A percentile compares a stretch with the other conserved stretches of the same genome.
Conservation (phyloP, 2,113 vertebrate species). For the Tachysurus fulvidraco region DNA sequence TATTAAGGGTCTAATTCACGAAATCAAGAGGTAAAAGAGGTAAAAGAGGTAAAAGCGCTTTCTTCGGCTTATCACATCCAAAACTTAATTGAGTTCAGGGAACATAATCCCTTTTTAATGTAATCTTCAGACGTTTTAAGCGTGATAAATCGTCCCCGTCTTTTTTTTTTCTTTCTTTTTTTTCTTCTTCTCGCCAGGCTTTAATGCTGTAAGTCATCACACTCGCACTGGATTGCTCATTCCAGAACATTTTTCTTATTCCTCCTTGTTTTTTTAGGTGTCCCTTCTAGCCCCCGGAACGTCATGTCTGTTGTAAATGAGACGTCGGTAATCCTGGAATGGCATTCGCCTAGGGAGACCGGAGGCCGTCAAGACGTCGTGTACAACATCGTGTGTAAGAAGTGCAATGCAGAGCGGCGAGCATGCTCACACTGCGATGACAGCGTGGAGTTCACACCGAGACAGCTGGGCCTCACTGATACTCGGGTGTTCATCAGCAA, state of each 20-base stretch:
- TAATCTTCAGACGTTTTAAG: background rate
- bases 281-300: constrained; percentile 91
- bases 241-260: background rate
- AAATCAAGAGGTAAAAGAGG: background rate
- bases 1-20: background rate
- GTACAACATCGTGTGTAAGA: constrained; percentile 97
- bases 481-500: constrained; percentile 94
- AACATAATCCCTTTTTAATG: constrained; percentile 35
- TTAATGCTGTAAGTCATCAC: background rate
- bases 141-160: constrained; percentile 8
- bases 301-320: constrained; percentile 97
- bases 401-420: constrained; percentile 86
- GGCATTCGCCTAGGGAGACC: constrained; percentile 90
- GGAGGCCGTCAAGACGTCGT: constrained; percentile 89
- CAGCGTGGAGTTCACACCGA: constrained; percentile 92
- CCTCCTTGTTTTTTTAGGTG: constrained; percentile 71
- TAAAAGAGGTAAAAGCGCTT: background rate
- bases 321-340: constrained; percentile 95
- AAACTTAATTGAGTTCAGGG: constrained; percentile 35
- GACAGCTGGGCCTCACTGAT: constrained; percentile 89
- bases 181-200: background rate
- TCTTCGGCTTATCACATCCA: constrained; percentile 29
- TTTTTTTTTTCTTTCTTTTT: background rate
- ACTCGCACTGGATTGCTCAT: background rate
- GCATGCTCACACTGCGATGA: constrained; percentile 94